Evolutionary conservation across 2,888 invertebrate species (phyloP), one percentile per base, ranked within the genome.

Genomic region (Abscondita cerata): DNA sequence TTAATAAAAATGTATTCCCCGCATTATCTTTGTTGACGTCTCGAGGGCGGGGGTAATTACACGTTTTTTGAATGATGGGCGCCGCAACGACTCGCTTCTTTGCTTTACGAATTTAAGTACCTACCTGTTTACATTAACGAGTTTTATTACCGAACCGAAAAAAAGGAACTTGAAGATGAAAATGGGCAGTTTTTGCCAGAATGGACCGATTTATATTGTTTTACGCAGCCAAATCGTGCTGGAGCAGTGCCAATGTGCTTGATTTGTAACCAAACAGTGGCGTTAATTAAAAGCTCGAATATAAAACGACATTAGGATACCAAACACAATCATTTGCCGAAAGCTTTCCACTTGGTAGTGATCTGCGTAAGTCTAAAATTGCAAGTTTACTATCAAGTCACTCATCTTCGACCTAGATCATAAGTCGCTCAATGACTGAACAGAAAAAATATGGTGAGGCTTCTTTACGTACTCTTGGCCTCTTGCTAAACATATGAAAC

Each of bases 331-430:
- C 41, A 48, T 64, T 64, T 52, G 51, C 15, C 46, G 16, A 36
- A 62, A 56, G 25, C 19, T 61, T 83, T 83, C 72, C 83, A 83
- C 73, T 83, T 83, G 82, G 83, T 36, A 64, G 41, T 50, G 48
- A 56, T 38, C 57, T 62, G 19, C 20, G 64, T 31, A 52, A 61
- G 12, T 34, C 57, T 19, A 63, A 60, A 63, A 25, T 16, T 11
- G 46, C 3, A 46, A 19, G 48, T 55, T 54, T 52, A 51, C 20
- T 12, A 5, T 47, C 47, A 62, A 67, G 60, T 60, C 65, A 66
- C 59, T 50, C 64, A 64, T 62, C 56, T 61, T 66, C 66, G 52
- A 62, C 64, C 33, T 62, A 67, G 54, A 66, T 62, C 52, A 66
- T 52, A 46, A 68, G 57, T 66, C 59, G 60, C 41, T 66, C 60